Evolutionary conservation across 2,888 invertebrate species (phyloP), one percentile per base, ranked within the genome.

Genomic region (Helobdella robusta): DNA sequence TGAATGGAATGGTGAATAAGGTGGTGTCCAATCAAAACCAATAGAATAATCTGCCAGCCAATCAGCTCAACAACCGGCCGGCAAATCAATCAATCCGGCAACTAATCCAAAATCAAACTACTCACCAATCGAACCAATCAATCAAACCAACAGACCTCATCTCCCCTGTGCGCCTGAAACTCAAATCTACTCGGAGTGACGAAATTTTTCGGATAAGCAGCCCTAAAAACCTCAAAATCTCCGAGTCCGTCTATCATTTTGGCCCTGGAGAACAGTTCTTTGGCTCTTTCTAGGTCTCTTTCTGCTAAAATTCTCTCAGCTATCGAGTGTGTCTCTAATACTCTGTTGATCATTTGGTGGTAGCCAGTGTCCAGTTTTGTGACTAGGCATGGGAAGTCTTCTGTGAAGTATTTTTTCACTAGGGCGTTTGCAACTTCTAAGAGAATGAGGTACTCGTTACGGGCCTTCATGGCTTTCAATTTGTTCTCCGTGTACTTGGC

Each of bases 351-450:
- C 80, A 89, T 90, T 75, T 89, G 89, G 81, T 93, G 92, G 82
- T 91, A 91, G 40, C 94, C 94, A 76, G 91, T 87, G 83, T 95
- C 94, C 88, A 91, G 91, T 79, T 92, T 92, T 88, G 90, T 81
- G 46, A 66, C 66, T 25, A 63, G 15, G 2, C 30, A 93, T 28
- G 90, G 90, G 75, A 95, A 84, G 82, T 95, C 94, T 79, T 95
- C 93, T 44, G 91, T 89, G 82, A 92, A 95, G 83, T 93, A 94
- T 77, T 92, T 91, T 82, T 92, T 90, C 76, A 95, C 87, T 73
- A 93, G 91, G 65, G 93, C 90, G 82, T 94, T 94, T 69, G 94
- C 91, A 34, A 93, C 91, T 80, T 93, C 92, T 75, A 95, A 85
- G 76, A 89, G 89, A 66, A 95, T 84, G 75, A 90, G 85, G 83